Conservation (phyloP, 1,140 invertebrate species). For the Scaptomyza graminum region DNA sequence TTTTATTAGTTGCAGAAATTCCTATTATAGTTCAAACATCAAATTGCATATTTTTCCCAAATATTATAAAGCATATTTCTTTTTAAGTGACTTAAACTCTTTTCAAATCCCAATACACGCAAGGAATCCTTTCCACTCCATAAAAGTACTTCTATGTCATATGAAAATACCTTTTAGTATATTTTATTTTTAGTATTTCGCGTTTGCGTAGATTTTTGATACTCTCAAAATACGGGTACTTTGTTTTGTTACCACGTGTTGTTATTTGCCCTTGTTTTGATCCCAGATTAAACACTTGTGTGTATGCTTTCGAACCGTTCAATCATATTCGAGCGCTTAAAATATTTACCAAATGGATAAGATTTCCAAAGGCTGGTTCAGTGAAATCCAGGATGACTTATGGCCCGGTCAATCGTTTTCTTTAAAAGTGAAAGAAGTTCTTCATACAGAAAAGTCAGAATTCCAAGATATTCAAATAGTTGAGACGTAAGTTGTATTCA, state of each 20-base stretch:
- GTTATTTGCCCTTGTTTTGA: constrained; percentile 16
- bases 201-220: constrained; percentile 31
- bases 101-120: too few species aligned
- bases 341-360: constrained; percentile 83
- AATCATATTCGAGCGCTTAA: background rate
- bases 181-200: constrained; percentile 30
- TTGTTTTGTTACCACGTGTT: constrained; percentile 46
- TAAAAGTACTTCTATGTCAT: too few species aligned
- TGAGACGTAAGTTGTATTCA: constrained; percentile 91
- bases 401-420: constrained; percentile 97
- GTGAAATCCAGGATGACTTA: constrained; percentile 91
- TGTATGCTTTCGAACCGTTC: background rate
- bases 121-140: too few species aligned
- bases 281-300: constrained; percentile 14
- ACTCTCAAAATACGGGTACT: constrained; percentile 30
- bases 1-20: too few species aligned
- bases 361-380: constrained; percentile 94
- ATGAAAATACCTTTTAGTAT: background rate
- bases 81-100: too few species aligned
- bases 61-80: too few species aligned
- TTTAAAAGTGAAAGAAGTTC: constrained; percentile 92
- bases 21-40: too few species aligned
- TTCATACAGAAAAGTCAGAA: constrained; percentile 92
- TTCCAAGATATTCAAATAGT: constrained; percentile 96
- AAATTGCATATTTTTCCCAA: too few species aligned